Evolutionary conservation across 1,140 invertebrate species (phyloP), one percentile per base, ranked within the genome.

Genomic region (Heliconius eleuchia): DNA sequence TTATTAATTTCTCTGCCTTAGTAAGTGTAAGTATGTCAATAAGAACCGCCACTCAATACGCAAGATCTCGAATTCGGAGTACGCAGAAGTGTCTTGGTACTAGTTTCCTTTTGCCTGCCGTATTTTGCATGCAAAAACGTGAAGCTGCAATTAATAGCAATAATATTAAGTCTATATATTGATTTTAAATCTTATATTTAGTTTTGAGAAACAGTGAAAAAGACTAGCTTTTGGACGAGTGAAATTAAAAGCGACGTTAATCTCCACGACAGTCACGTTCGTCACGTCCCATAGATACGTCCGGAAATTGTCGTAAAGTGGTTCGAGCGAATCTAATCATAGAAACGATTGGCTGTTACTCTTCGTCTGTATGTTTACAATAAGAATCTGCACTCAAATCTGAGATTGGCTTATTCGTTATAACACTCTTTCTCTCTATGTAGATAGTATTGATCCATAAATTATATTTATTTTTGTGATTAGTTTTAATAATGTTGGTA

Each of bases 261-360:
- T 72, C 50, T 71, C 30, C 9, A 71, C 37, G 19, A 46, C 37
- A 23, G 76, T 52, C 76, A 77, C 76, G 76, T 77, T 72, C 70
- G 46, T 71, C 70, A 77, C 60, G 70, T 72, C 37, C 71, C 13
- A 30, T 27, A 66, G 60, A 72, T 74, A 46, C 30, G 37, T 52
- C 18, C 52, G 77, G 77, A 78, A 74, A 74, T 74, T 74, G 71
- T 66, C 72, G 37, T 57, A 46, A 57, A 77, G 16, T 60, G 71
- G 77, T 39, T 55, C 46, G 55, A 60, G 42, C 71, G 71, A 70
- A 78, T 74, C 72, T 50, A 74, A 78, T 78, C 70, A 50, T 39
- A 74, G 57, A 57, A 52, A 34, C 74, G 72, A 78, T 78, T 78
- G 37, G 57, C 52, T 71, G 71, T 71, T 39, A 39, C 19, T 72